These are phyloP conservation scores for Garrulus glandarius DNA, from an alignment of 2,797 vertebrate genomes.

Conservation along the genomic window DNA sequence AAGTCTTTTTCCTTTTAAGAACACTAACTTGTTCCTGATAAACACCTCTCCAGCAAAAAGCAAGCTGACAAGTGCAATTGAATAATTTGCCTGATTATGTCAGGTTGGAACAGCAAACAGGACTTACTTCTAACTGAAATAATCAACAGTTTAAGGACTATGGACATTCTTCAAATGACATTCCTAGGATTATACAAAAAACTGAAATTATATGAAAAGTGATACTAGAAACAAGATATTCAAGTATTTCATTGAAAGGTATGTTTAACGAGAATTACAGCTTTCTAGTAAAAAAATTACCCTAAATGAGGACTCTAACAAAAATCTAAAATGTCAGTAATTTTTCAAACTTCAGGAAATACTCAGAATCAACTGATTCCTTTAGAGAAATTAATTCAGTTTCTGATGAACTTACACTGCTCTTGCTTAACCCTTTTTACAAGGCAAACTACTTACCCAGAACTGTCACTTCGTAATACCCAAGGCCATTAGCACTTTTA, in stretches of 20 bases:
- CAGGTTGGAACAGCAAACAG: background rate
- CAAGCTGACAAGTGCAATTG: background rate
- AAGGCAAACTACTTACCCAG: slow-evolving; percentile 76
- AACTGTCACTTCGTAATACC: slow-evolving; percentile 85
- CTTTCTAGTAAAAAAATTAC: background rate
- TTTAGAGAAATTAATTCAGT: background rate
- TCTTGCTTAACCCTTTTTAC: background rate
- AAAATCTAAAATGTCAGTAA: background rate
- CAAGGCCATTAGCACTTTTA: slow-evolving; percentile 64
- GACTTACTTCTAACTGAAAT: background rate
- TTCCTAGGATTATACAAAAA: background rate
- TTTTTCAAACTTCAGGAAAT: background rate
- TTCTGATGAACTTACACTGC: background rate
- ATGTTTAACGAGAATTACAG: background rate
- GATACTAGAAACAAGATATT: background rate
- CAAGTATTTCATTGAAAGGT: background rate
- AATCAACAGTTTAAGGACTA: background rate
- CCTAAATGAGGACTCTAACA: background rate
- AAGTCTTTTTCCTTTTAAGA: background rate
- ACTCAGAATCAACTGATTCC: background rate
- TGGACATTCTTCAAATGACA: background rate
- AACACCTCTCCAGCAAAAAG: background rate
- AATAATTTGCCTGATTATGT: background rate
- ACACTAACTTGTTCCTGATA: background rate
- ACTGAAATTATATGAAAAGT: background rate